These are phyloP conservation scores for Spodoptera littoralis DNA, from an alignment of 2,888 invertebrate genomes.

Conservation along the genomic window DNA sequence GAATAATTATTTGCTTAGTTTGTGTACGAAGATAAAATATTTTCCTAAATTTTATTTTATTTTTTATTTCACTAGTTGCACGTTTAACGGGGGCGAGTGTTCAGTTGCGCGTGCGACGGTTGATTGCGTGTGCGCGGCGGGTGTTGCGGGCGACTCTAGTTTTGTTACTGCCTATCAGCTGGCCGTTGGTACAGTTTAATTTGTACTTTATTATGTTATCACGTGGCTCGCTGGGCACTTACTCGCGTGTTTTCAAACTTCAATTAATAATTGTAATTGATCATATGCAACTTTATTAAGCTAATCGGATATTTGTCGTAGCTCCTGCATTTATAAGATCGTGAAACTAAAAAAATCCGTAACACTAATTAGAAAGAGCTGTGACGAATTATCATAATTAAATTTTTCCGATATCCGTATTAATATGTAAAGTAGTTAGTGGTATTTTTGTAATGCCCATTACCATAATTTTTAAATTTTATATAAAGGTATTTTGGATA, in stretches of 20 bases:
- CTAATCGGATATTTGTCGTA: slow-evolving; percentile 34
- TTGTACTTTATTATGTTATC: slow-evolving; percentile 84
- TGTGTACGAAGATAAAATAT: slow-evolving; percentile 3
- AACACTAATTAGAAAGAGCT: slow-evolving; percentile 31
- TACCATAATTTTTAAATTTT: not conserved
- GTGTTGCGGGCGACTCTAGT: slow-evolving; percentile 70
- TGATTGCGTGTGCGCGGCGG: slow-evolving; percentile 68
- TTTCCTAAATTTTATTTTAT: slow-evolving; percentile 12
- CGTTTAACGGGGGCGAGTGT: slow-evolving; percentile 51
- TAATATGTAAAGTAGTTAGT: slow-evolving; percentile 4
- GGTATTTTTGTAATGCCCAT: not conserved
- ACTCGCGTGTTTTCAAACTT: slow-evolving; percentile 56
- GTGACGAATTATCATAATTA: slow-evolving; percentile 21
- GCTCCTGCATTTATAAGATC: slow-evolving; percentile 23
- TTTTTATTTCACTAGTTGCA: slow-evolving; percentile 44
- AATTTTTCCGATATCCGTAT: not conserved
- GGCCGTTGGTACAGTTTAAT: slow-evolving; percentile 80
- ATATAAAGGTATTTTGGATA: no score
- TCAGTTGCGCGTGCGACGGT: slow-evolving; percentile 72
- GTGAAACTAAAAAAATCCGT: slow-evolving; percentile 31
- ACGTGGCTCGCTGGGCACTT: slow-evolving; percentile 71
- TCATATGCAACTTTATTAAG: slow-evolving; percentile 40
- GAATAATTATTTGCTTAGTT: slow-evolving; percentile 1
- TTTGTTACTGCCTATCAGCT: slow-evolving; percentile 82
- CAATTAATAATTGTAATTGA: slow-evolving; percentile 52